Evolutionary conservation across 2,113 vertebrate species (phyloP), one percentile per base, ranked within the genome.

Genomic region (Cyprinodon variegatus): DNA sequence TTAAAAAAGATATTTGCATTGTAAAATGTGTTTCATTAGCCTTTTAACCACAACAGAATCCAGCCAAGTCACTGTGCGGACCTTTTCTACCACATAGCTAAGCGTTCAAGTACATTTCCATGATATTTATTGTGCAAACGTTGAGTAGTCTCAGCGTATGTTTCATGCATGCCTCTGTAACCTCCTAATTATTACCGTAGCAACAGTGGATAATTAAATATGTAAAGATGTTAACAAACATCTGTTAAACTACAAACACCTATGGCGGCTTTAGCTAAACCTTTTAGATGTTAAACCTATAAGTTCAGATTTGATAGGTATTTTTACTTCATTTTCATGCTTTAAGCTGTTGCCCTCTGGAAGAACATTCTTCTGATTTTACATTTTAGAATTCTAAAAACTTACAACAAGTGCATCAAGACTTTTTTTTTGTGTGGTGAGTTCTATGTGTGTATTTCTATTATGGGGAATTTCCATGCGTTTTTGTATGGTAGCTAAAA

Each of bases 391-490:
- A 6, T 41, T 9, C 9, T 4, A 9, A 57, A 57, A 57, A n/a
- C 7, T 6, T 57, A 15, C 50, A 57, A 57, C 20, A 20, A 20
- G 50, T n/a, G 17, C 17, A n/a, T 57, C 3, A 57, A n/a, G 17
- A 57, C 17, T 17, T 53, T 53, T 7, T 53, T 53, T 20, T 53
- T 53, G 48, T 53, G 48, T 53, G 48, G 43, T 45, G 9, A 11
- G 5, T 45, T 7, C n/a, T 57, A 20, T 20, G 50, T 65, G 41
- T 1, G 0, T 71, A 22, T 50, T 13, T 67, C 45, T 36, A 67
- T 43, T 22, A 68, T 43, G 7, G 68, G 36, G 77, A 63, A 72
- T 72, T 41, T 78, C 62, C 50, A 78, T 53, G 29, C 12, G 38
- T 68, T 67, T 59, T 62, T 45, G 17, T 38, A 2, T 7, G 1